Evolutionary conservation across 2,797 vertebrate genomes (phyloP), one percentile per base, ranked within the genome.

Genomic region (Okamejei kenojei): DNA sequence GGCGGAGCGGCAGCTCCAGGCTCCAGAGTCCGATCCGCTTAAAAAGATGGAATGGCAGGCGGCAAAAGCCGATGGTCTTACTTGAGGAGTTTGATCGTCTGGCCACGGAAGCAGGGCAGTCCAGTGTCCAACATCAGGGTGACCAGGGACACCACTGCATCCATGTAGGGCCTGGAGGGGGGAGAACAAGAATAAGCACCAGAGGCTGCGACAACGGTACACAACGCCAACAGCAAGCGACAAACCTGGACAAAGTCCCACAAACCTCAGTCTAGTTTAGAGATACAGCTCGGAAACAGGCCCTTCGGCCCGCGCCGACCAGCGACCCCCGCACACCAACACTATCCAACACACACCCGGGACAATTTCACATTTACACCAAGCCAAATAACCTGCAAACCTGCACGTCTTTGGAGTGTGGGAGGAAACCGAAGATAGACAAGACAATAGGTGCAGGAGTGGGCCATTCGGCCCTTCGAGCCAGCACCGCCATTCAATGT

Each of bases 81-180:
- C 99, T 99, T 99, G 79, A 99, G 96, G 68, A 99, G 97, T 94
- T 99, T 99, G 95, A 99, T 99, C 94, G 99, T 99, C 96, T 99
- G 98, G 94, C 99, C 99, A 93, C 99, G 97, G 96, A 99, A 99
- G 94, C 99, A 99, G 0, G 98, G 99, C 88, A 99, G 95, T 80
- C 99, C 98, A 0, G 99, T 99, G 95, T 99, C 99, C 96, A 99
- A 94, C 99, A 99, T 99, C 94, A 99, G 93, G 0, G 98, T 99
- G 79, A 99, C 99, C 35, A 99, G 95, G 7, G 98, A 99, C 74
- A 99, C 98, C 0, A 99, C 98, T 0, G 98, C 98, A 29, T 99
- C 99, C 98, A 99, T 99, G 94, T 99, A 99, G 32, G 98, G 99
- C 93, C 99, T 99, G 94, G 0, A 63, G 45, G 93, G 11, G 93